Evolutionary conservation across 64 coral and sea anemone species (phyloP).

Genomic region (Dendronephthya gigantea): DNA sequence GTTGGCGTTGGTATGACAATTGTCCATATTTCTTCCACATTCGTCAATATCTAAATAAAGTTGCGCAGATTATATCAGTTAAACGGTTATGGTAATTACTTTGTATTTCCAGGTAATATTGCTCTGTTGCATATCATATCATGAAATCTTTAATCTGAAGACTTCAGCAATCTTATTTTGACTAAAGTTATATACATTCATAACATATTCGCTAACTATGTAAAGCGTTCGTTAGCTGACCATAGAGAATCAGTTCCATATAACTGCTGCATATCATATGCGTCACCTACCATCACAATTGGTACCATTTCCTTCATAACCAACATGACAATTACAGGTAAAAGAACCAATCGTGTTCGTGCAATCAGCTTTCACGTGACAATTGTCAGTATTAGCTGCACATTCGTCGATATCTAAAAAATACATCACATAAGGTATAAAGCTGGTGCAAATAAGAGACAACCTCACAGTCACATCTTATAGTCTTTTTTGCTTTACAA

Average conservation of each 20-base stretch:
- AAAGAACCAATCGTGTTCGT: background rate
- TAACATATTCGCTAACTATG: no score
- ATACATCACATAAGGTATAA: background rate
- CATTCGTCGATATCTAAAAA: background rate
- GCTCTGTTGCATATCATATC: no score
- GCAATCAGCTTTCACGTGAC: background rate
- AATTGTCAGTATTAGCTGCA: background rate
- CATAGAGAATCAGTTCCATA: no score
- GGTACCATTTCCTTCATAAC: background rate
- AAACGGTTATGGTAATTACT: no score
- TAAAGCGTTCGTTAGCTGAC: background rate
- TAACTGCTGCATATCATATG: background rate
- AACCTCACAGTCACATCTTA: no score
- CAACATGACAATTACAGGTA: background rate
- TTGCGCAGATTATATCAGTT: no score
- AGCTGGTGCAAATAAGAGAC: no score
- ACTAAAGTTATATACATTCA: no score
- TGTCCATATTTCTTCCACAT: background rate
- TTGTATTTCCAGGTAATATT: no score
- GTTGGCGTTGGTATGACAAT: background rate
- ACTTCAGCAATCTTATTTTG: no score
- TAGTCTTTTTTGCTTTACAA: no score
- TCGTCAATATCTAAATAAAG: background rate
- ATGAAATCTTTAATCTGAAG: no score
- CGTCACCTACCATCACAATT: background rate